Evolutionary conservation across 2,113 vertebrate species (phyloP), one percentile per base, ranked within the genome.

Genomic region (Speoplatyrhinus poulsoni): DNA sequence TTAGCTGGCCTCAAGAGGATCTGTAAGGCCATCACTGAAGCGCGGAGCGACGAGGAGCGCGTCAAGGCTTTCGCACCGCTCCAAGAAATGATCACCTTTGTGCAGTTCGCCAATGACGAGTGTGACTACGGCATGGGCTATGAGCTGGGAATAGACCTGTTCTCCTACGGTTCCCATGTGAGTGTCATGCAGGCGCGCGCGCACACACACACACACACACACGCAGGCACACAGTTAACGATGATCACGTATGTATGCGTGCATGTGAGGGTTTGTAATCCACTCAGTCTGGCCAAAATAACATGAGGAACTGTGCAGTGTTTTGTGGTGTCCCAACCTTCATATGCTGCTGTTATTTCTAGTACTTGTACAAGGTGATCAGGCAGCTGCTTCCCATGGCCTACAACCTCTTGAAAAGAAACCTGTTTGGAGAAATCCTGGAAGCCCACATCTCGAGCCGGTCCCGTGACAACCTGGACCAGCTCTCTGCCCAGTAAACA

Each of bases 31-130:
- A 96, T 98, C 62, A 94, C 90, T 10, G 96, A 99, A 72, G 96
- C 97, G 55, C 77, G 86, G 0, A 89, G 82, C 72, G 98, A 99
- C 36, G 93, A 95, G 0, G 92, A 95, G 49, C 92, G 98, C 33
- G 75, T 98, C 56, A 96, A 95, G 88, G 95, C 96, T 6, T 99
- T 99, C 73, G 94, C 94, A 0, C 97, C 97, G 11, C 85, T 99
- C 66, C 96, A 99, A 69, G 95, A 99, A 84, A 97, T 99, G 89
- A 93, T 97, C 62, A 98, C 98, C 0, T 98, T 93, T 54, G 94
- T 99, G 80, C 97, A 99, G 86, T 99, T 99, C 84, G 98, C 98
- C 33, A 99, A 99, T 8, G 98, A 99, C n/a, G 98, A 99, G 69
- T 98, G 96, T 60, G 98, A 99, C 69, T 99, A 98, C 0, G 97